Evolutionary conservation across 1,140 invertebrate genomes (phyloP).

Genomic region (Acyrthosiphon pisum): DNA sequence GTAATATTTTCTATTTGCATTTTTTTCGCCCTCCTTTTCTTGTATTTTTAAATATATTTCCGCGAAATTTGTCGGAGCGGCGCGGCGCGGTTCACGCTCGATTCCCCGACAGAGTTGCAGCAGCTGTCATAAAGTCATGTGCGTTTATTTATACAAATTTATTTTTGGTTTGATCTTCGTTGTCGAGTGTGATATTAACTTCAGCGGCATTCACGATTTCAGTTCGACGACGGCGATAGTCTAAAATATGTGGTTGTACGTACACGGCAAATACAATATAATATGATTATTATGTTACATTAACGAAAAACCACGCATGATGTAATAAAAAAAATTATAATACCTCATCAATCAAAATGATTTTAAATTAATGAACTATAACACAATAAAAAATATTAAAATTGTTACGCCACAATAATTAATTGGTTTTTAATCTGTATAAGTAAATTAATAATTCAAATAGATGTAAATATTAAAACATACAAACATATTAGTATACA

Average conservation of each 20-base stretch:
- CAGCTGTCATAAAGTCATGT: neutral
- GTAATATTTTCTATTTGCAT: neutral
- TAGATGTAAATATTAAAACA: neutral
- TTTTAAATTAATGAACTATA: neutral
- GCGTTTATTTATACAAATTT: neutral
- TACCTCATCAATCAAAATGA: slow-evolving; percentile 14
- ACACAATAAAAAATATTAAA: slow-evolving; percentile 1
- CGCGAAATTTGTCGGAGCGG: neutral
- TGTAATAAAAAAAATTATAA: neutral
- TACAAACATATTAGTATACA: neutral
- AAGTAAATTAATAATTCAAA: neutral
- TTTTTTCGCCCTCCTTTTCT: neutral
- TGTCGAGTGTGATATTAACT: neutral
- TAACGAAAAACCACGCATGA: neutral
- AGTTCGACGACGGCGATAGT: neutral
- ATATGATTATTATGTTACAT: neutral
- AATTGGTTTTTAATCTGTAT: slow-evolving; percentile 22
- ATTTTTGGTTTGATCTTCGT: neutral
- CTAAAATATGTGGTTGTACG: neutral
- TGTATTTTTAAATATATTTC: neutral
- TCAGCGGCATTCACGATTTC: neutral
- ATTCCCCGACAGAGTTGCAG: neutral
- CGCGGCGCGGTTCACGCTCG: neutral
- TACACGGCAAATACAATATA: neutral
- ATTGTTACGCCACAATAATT: neutral